Evolutionary conservation across 2,888 invertebrate genomes (phyloP).

Genomic region (Liodrosophila aerea): DNA sequence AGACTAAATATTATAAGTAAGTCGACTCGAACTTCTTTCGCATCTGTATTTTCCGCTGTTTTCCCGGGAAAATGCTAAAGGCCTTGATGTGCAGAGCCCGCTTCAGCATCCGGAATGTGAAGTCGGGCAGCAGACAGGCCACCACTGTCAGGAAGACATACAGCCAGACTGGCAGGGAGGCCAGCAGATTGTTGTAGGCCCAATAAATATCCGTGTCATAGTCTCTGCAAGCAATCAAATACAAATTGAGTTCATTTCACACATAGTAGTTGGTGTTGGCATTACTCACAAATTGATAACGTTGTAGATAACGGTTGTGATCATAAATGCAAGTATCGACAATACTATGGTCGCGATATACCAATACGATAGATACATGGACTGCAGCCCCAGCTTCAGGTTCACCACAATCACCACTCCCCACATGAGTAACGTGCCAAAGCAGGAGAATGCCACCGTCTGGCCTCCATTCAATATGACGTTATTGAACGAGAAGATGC

Average conservation of each 20-base stretch:
- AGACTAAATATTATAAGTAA: slow-evolving; percentile 57
- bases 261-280: too few species aligned
- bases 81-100: slow-evolving; percentile 73
- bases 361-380: slow-evolving; percentile 85
- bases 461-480: slow-evolving; percentile 83
- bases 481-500: slow-evolving; percentile 82
- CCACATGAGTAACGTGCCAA: slow-evolving; percentile 86
- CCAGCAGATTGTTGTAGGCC: slow-evolving; percentile 85
- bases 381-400: slow-evolving; percentile 86
- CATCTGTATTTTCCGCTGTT: slow-evolving; percentile 60
- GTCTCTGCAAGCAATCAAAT: slow-evolving; percentile 69
- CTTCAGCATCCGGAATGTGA: slow-evolving; percentile 73
- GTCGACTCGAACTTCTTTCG: slow-evolving; percentile 70
- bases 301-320: slow-evolving; percentile 85
- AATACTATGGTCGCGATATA: slow-evolving; percentile 84
- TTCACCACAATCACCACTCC: slow-evolving; percentile 84
- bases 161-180: slow-evolving; percentile 85
- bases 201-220: slow-evolving; percentile 84
- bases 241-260: slow-evolving; percentile 3
- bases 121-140: slow-evolving; percentile 85
- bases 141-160: slow-evolving; percentile 83
- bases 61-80: slow-evolving; percentile 78
- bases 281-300: slow-evolving; percentile 85
- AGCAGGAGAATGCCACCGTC: slow-evolving; percentile 84
- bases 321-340: slow-evolving; percentile 85